A percentile compares a stretch with the other conserved stretches of the same genome.
Conservation (phyloP, 2,113 vertebrate species). For the Erythrolamprus reginae region DNA sequence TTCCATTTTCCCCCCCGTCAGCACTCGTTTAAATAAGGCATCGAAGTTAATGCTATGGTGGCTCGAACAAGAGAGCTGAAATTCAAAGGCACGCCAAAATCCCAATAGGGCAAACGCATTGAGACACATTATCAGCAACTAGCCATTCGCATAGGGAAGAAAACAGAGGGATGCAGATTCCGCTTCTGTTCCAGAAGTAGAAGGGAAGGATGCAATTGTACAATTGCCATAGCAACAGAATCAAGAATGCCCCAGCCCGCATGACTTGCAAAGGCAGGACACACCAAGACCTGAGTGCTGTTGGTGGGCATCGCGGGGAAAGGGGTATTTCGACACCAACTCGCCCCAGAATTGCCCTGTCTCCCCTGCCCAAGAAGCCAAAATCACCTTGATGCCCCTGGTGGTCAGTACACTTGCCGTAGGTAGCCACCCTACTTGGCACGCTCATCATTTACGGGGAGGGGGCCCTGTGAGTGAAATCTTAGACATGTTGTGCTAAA, state of each 20-base stretch:
- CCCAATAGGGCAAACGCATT: not conserved
- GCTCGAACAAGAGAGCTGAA: not conserved
- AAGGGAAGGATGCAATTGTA: not conserved
- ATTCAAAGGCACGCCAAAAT: not conserved
- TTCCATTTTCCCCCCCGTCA: not conserved
- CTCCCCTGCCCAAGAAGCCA: not conserved
- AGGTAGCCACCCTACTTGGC: not conserved
- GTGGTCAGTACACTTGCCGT: not conserved
- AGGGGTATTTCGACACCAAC: not conserved
- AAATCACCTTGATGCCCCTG: not conserved
- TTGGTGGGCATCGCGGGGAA: not conserved
- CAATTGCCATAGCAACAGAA: slow-evolving; percentile 20
- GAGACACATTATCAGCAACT: not conserved
- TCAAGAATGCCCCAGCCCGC: slow-evolving; percentile 9
- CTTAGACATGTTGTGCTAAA: not conserved
- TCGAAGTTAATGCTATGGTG: not conserved
- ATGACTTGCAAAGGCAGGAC: not conserved
- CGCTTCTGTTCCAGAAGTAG: not conserved
- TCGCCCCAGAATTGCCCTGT: not conserved
- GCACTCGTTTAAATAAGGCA: not conserved
- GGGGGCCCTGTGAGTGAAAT: not conserved
- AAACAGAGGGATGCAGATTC: not conserved
- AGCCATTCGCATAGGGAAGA: not conserved
- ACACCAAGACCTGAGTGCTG: not conserved
- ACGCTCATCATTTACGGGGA: not conserved